Evolutionary conservation across 2,888 invertebrate species (phyloP).

Genomic region (Polydesmus complanatus): DNA sequence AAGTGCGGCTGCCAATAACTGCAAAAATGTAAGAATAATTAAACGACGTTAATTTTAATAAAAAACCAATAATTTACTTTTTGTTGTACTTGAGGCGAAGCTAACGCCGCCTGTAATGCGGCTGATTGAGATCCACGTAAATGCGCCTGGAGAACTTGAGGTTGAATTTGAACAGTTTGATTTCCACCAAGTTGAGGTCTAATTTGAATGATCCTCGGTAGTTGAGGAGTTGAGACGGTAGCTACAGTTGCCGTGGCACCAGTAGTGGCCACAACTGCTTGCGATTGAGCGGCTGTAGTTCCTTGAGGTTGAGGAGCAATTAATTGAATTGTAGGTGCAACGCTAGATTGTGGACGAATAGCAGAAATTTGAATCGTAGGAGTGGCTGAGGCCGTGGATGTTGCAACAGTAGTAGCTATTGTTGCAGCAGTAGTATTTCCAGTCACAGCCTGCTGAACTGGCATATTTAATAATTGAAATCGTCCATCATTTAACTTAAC

Average conservation of each 20-base stretch:
- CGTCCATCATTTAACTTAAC: conserved; percentile 89
- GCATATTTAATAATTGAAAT: conserved; percentile 55
- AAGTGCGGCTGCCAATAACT: conserved; percentile 14
- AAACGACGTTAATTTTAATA: not conserved
- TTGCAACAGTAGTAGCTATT: not conserved
- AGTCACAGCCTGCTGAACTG: conserved; percentile 21
- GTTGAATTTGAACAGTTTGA: conserved; percentile 15
- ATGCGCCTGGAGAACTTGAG: conserved; percentile 18
- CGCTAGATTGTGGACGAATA: conserved; percentile 15
- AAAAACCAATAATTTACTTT: not conserved
- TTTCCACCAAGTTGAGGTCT: conserved; percentile 19
- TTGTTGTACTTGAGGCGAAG: conserved; percentile 17
- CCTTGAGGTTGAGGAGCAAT: conserved; percentile 14
- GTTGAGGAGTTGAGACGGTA: conserved; percentile 18
- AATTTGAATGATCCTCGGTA: conserved; percentile 23
- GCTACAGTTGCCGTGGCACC: conserved; percentile 16
- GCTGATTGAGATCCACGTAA: conserved; percentile 12
- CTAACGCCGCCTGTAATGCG: conserved; percentile 14
- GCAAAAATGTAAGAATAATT: not conserved
- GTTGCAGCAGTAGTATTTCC: conserved; percentile 20
- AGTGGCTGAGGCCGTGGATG: conserved; percentile 14
- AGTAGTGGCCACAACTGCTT: not conserved
- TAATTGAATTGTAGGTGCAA: conserved; percentile 17
- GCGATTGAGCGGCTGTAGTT: not conserved
- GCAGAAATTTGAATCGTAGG: conserved; percentile 20